phyloP scores from a whole-genome alignment of 2,888 invertebrate genomes.

The Drosophila tripunctata region DNA sequence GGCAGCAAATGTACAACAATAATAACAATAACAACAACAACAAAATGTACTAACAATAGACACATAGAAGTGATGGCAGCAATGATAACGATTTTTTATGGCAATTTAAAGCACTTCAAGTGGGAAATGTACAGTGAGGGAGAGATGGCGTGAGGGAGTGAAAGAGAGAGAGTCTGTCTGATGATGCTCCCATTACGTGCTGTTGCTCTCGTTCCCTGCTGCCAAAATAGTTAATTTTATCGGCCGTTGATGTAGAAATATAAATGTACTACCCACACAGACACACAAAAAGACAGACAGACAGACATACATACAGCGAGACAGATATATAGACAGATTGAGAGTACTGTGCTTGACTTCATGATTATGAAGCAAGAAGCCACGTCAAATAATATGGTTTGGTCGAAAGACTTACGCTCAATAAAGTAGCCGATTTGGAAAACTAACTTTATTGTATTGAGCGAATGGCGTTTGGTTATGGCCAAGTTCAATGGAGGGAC shows the following conservation, averaged over 20 bases:
- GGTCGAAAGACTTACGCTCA: constrained; percentile 68
- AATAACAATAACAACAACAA: constrained; percentile 9
- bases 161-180: constrained; percentile 2
- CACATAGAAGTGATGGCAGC: constrained; percentile 59
- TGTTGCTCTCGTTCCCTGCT: constrained; percentile 18
- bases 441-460: constrained; percentile 76
- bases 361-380: constrained; percentile 66
- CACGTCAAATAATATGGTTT: constrained; percentile 70
- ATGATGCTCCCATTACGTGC: constrained; percentile 76
- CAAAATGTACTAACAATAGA: constrained; percentile 20
- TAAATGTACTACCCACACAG: constrained; percentile 55
- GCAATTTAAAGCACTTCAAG: constrained; percentile 73
- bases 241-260: constrained; percentile 70
- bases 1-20: constrained; percentile 51
- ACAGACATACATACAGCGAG: background rate
- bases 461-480: constrained; percentile 31
- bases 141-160: background rate
- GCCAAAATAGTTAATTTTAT: constrained; percentile 75
- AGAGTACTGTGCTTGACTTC: constrained; percentile 45
- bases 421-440: constrained; percentile 76
- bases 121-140: constrained; percentile 53
- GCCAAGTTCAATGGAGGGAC: constrained; percentile 71
- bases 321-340: background rate
- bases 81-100: constrained; percentile 71
- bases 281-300: background rate